Conservation (phyloP, 1,140 invertebrate genomes). For the Pantala flavescens region DNA sequence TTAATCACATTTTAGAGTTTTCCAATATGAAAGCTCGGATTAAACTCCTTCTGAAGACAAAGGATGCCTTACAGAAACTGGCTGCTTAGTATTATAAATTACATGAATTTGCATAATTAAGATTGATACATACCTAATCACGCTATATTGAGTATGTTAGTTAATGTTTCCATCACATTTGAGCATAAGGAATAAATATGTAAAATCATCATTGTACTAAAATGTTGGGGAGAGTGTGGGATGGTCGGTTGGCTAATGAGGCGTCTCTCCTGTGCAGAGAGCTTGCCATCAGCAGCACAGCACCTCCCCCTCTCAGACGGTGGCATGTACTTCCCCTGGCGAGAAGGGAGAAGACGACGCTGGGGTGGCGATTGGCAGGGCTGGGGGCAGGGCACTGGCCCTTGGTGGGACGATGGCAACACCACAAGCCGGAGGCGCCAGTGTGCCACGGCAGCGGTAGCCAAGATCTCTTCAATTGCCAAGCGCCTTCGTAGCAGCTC, state of each 20-base stretch:
- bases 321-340: not conserved
- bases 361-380: not conserved
- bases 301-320: not conserved
- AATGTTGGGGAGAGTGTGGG: not conserved
- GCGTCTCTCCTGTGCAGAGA: not conserved
- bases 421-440: constrained; percentile 27
- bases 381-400: not conserved
- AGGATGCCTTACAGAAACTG: too few species aligned
- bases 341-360: not conserved
- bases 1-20: too few species aligned
- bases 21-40: too few species aligned
- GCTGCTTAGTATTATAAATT: too few species aligned
- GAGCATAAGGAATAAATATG: too few species aligned
- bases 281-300: not conserved
- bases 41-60: too few species aligned
- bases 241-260: not conserved
- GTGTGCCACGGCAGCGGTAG: constrained; percentile 32
- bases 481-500: constrained; percentile 33
- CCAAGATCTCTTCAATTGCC: constrained; percentile 34
- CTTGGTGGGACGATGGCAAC: not conserved
- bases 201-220: too few species aligned
- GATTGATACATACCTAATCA: too few species aligned
- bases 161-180: too few species aligned
- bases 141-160: too few species aligned
- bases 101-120: too few species aligned